A percentile compares a stretch with the other conserved stretches of the same genome.
Conservation (phyloP, 1,140 invertebrate species). For the Temnothorax longispinosus region DNA sequence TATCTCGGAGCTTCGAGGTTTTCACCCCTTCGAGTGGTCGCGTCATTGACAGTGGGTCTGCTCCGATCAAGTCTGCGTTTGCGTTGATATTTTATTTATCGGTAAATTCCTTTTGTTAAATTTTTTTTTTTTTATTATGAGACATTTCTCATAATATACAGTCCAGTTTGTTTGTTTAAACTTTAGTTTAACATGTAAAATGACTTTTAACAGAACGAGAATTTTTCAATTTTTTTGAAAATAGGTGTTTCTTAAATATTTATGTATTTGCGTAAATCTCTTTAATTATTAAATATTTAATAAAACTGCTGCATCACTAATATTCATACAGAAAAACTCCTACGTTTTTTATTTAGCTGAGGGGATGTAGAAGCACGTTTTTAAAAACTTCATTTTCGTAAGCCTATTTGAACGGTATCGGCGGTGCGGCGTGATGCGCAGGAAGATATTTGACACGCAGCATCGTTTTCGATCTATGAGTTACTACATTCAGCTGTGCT, state of each 20-base stretch:
- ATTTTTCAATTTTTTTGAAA: not conserved
- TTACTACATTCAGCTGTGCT: slow-evolving; percentile 68
- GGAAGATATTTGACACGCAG: slow-evolving; percentile 52
- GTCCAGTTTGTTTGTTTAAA: not conserved
- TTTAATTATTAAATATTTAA: slow-evolving; percentile 14
- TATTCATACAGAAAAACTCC: not conserved
- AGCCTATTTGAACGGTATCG: not conserved
- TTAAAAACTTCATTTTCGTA: slow-evolving; percentile 20
- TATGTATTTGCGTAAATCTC: not conserved
- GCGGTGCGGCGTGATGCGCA: no score
- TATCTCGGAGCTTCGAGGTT: slow-evolving; percentile 32
- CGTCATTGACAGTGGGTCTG: slow-evolving; percentile 6
- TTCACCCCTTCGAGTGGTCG: slow-evolving; percentile 66
- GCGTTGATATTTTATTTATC: slow-evolving; percentile 5
- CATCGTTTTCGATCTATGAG: slow-evolving; percentile 44
- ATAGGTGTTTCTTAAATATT: not conserved
- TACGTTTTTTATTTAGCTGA: not conserved
- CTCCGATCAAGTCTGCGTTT: not conserved
- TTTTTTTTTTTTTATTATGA: not conserved
- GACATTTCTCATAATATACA: not conserved
- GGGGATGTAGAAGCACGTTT: not conserved
- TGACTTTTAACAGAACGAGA: not conserved
- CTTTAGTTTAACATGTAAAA: not conserved
- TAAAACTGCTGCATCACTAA: not conserved
- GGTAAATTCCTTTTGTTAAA: not conserved